Evolutionary conservation across 2,888 invertebrate genomes (phyloP).

Genomic region (Phengaris alcon): DNA sequence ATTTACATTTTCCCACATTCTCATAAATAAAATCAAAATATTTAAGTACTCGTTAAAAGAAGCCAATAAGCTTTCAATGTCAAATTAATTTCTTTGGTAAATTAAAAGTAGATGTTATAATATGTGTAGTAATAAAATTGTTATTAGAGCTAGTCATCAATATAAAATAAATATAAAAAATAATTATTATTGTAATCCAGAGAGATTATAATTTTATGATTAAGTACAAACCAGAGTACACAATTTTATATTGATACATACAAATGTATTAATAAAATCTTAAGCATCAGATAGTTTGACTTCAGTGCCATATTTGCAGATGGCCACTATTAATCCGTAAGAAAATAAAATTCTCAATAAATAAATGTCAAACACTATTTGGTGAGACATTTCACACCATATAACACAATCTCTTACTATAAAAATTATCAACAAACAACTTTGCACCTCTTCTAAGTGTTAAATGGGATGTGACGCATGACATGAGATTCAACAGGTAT

Average conservation of each 20-base stretch:
- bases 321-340: slow-evolving; percentile 71
- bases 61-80: slow-evolving; percentile 33
- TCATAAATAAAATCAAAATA: slow-evolving; percentile 22
- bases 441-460: slow-evolving; percentile 70
- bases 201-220: slow-evolving; percentile 44
- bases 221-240: slow-evolving; percentile 54
- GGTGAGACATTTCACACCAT: slow-evolving; percentile 74
- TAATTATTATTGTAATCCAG: slow-evolving; percentile 36
- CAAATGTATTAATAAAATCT: slow-evolving; percentile 43
- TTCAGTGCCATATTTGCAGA: slow-evolving; percentile 76
- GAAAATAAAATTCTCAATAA: slow-evolving; percentile 80
- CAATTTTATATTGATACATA: slow-evolving; percentile 40
- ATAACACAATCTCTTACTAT: slow-evolving; percentile 78
- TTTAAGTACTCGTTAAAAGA: slow-evolving; percentile 34
- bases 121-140: neutral
- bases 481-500: slow-evolving; percentile 77
- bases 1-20: slow-evolving; percentile 11
- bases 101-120: slow-evolving; percentile 20
- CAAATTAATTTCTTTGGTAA: slow-evolving; percentile 38
- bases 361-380: slow-evolving; percentile 77
- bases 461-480: slow-evolving; percentile 64
- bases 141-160: slow-evolving; percentile 15
- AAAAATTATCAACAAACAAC: slow-evolving; percentile 78
- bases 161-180: slow-evolving; percentile 20
- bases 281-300: slow-evolving; percentile 51